These are phyloP conservation scores for Aphrophora alni DNA, from an alignment of 2,888 invertebrate species.

Conservation along the genomic window DNA sequence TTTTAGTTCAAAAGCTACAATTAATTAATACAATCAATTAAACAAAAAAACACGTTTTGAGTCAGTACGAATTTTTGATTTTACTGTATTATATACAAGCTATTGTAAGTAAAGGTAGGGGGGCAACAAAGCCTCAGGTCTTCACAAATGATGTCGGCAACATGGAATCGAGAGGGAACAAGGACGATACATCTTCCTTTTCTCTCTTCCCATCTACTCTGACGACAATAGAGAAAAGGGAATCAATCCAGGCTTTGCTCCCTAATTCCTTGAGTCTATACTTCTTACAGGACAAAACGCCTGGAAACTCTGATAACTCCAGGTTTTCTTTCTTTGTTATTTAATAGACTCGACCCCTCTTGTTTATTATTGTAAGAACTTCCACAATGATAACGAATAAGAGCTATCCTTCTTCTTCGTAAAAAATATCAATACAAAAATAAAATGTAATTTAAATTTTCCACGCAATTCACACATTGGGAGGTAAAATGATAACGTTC, in stretches of 20 bases:
- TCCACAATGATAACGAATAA: no score
- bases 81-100: not conserved
- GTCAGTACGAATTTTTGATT: not conserved
- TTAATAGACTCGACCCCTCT: not conserved
- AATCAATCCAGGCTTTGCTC: slow-evolving; percentile 6
- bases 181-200: not conserved
- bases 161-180: not conserved
- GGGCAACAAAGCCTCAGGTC: not conserved
- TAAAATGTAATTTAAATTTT: no score
- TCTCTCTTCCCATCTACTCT: not conserved
- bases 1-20: no score
- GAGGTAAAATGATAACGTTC: no score
- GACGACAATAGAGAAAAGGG: not conserved
- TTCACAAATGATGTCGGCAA: slow-evolving; percentile 9
- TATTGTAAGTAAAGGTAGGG: not conserved
- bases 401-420: no score
- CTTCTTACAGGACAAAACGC: slow-evolving; percentile 6
- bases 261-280: slow-evolving; percentile 9
- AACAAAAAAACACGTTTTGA: no score
- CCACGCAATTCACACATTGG: no score
- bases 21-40: no score
- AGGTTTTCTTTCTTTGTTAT: slow-evolving; percentile 2
- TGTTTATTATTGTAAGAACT: not conserved
- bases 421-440: no score
- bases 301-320: slow-evolving; percentile 2